Base-by-base conservation (phyloP, 2,797 vertebrate genomes). In the Hoplostethus mediterraneus region DNA sequence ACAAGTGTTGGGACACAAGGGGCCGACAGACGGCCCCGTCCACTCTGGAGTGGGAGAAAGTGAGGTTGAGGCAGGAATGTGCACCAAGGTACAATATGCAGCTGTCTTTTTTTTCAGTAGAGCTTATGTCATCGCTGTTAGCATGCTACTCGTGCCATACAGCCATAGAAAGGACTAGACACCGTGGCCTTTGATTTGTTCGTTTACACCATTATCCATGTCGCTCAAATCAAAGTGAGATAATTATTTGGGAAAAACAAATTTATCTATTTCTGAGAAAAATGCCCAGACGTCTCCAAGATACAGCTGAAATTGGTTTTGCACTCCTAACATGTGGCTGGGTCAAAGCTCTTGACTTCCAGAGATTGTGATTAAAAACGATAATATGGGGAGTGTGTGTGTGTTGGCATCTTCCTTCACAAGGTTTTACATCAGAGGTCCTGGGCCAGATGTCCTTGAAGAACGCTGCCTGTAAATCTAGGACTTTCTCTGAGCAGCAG, bases 361-460 rank as follows among this genome's bases (percentile, higher is more conserved):
- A 63, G 40, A 57, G 33, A 33, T 17, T 5, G 6, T 51, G 49
- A 56, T 63, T 63, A 52, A 76, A 71, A 4, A 64, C 28, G 47
- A 56, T 55, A 21, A 75, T 52, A 45, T n/a, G 62, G 7, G 21
- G 31, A 48, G 31, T 44, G 21, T 52, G 59, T 49, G 28, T 54
- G 51, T 65, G 40, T 69, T 56, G 40, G 40, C n/a, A 60, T 72
- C 45, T 70, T 67, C 8, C 11, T 17, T 70, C 33, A 33, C 45
- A 21, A 14, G 33, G 40, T 4, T 42, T 42, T 42, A 10, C 11
- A 3, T 42, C 40, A 42, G 40, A 42, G 40, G 3, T 17, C 4
- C 10, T 1, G n/a, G 77, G 67, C 67, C 72, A 85, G 54, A 54
- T 25, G 55, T 81, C 81, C 81, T 79, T 28, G 63, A 59, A 76